Percentiles rank a stretch among this genome's conserved stretches.
These are phyloP conservation scores for Tillus elongatus DNA, from an alignment of 2,888 invertebrate species.

Conservation along the genomic window DNA sequence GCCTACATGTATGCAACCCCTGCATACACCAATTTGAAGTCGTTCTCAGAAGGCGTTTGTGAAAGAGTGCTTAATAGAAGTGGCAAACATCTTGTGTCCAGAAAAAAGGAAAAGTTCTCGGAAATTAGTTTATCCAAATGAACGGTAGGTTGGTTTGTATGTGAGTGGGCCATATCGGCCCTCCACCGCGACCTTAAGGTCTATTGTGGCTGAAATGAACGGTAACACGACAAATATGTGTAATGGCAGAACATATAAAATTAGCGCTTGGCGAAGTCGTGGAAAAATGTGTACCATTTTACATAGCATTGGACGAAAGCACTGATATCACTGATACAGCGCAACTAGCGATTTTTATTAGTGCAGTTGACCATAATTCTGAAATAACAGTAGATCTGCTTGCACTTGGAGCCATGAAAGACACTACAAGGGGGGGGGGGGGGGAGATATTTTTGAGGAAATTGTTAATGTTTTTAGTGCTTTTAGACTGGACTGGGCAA, in stretches of 20 bases:
- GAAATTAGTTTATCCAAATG: too few species aligned
- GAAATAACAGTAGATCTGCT: conserved; percentile 14
- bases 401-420: conserved; percentile 5
- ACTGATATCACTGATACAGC: conserved; percentile 14
- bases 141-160: too few species aligned
- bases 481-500: conserved; percentile 12
- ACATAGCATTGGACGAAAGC: conserved; percentile 15
- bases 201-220: too few species aligned
- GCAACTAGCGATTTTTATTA: conserved; percentile 13
- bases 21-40: too few species aligned
- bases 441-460: conserved; percentile 16
- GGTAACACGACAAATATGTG: conserved; percentile 13
- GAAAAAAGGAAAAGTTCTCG: conserved; percentile 12
- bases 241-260: conserved; percentile 12
- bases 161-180: too few species aligned
- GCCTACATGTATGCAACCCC: too few species aligned
- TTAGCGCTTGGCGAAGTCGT: conserved; percentile 9
- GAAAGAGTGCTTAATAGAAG: too few species aligned
- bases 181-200: too few species aligned
- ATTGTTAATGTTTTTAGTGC: conserved; percentile 11
- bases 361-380: conserved; percentile 10
- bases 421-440: conserved; percentile 12
- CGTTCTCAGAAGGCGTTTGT: conserved; percentile 13
- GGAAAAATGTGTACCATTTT: conserved; percentile 12
- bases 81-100: too few species aligned